These are phyloP conservation scores for Rhabdornis inornatus DNA, from an alignment of 2,113 vertebrate species.

Conservation along the genomic window DNA sequence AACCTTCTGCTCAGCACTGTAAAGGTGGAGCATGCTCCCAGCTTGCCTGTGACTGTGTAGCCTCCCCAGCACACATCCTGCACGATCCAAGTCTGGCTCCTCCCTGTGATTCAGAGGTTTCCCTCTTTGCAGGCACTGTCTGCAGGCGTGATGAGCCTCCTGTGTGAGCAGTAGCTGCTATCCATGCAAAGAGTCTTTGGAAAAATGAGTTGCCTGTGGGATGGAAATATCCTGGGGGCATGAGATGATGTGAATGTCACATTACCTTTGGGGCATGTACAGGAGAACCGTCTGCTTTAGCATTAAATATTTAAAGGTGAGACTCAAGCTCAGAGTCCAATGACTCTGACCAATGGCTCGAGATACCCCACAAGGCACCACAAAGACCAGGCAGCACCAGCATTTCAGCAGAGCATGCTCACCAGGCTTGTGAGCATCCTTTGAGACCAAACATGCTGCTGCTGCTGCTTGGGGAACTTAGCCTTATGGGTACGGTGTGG, in stretches of 20 bases:
- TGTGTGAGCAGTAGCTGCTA: not conserved
- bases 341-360: not conserved
- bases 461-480: not conserved
- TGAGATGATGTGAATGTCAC: not conserved
- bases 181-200: not conserved
- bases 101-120: not conserved
- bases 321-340: not conserved
- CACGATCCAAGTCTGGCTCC: not conserved
- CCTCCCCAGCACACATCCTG: not conserved
- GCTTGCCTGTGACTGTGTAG: not conserved
- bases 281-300: not conserved
- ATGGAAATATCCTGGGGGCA: not conserved
- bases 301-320: not conserved
- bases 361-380: not conserved
- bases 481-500: rapidly evolving
- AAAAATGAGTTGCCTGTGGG: not conserved
- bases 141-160: not conserved
- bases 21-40: not conserved
- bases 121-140: not conserved
- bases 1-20: not conserved
- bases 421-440: not conserved
- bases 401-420: not conserved
- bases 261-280: not conserved
- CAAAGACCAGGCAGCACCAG: not conserved
- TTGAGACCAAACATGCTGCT: not conserved